phyloP scores from a whole-genome alignment of 2,888 invertebrate genomes.

The Lepidonotus clava region DNA sequence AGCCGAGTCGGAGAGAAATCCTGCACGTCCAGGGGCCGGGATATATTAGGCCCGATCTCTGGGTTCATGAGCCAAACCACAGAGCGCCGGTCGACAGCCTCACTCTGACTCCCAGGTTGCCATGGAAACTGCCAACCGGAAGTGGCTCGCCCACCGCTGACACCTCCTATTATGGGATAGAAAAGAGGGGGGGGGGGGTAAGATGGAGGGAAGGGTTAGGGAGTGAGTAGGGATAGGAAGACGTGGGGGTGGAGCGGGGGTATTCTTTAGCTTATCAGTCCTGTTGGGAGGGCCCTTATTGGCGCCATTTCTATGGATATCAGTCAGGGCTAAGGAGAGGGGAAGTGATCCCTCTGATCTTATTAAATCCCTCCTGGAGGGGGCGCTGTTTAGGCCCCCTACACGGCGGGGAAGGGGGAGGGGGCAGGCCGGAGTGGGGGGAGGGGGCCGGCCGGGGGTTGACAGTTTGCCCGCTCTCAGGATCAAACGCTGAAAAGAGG shows the following conservation, averaged over 20 bases:
- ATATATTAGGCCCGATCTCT: no score
- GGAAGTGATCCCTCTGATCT: neutral
- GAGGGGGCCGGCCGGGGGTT: neutral
- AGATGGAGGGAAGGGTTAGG: neutral
- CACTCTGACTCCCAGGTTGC: neutral
- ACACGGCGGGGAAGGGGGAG: neutral
- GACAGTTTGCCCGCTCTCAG: neutral
- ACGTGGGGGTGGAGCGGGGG: neutral
- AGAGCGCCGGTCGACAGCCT: neutral
- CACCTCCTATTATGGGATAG: conserved; percentile 19
- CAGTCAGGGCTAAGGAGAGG: neutral
- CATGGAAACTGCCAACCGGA: neutral
- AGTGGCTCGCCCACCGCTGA: neutral
- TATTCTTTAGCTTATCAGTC: conserved; percentile 1
- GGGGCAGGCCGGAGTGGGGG: neutral
- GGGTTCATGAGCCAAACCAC: neutral
- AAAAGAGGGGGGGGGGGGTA: neutral
- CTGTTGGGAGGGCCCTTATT: neutral
- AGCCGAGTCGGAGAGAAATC: no score
- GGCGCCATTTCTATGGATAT: neutral
- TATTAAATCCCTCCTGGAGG: conserved; percentile 8
- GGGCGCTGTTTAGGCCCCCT: neutral
- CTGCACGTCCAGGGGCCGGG: no score
- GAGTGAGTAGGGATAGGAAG: neutral
- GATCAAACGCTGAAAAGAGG: conserved; percentile 28